These are phyloP conservation scores for Macropus fuliginosus DNA, from an alignment of 2,797 vertebrate species.

Conservation along the genomic window DNA sequence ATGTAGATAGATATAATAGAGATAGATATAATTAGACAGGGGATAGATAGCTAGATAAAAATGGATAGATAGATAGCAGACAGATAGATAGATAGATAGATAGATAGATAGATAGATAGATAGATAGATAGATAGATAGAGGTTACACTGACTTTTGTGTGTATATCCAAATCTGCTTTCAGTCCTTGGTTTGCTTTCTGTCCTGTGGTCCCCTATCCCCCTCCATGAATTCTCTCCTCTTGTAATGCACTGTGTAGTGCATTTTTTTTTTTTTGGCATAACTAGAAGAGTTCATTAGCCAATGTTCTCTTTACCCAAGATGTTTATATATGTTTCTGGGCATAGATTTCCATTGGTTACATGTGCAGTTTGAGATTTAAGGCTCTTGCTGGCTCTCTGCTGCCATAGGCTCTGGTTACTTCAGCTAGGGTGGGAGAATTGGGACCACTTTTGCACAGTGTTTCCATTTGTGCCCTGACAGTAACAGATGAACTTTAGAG, in stretches of 20 bases:
- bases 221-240: slow-evolving; percentile 4
- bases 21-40: neutral
- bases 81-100: too few relatives aligned
- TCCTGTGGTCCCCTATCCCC: slow-evolving; percentile 19
- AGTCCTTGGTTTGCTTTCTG: neutral
- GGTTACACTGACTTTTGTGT: too few relatives aligned
- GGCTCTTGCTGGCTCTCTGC: neutral
- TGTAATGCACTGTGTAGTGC: neutral
- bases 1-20: neutral
- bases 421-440: neutral
- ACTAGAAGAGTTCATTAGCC: neutral
- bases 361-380: neutral
- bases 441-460: neutral
- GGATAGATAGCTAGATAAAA: too few relatives aligned
- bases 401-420: neutral
- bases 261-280: neutral
- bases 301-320: neutral
- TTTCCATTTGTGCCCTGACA: slow-evolving; percentile 26
- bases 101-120: too few relatives aligned
- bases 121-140: too few relatives aligned
- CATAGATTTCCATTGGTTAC: neutral
- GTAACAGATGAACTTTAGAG: slow-evolving; percentile 17
- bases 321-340: neutral
- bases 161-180: too few relatives aligned
- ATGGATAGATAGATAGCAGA: too few relatives aligned